Evolutionary conservation across 2,888 invertebrate genomes (phyloP), one percentile per base, ranked within the genome.

Genomic region (Oligia fasciuncula): DNA sequence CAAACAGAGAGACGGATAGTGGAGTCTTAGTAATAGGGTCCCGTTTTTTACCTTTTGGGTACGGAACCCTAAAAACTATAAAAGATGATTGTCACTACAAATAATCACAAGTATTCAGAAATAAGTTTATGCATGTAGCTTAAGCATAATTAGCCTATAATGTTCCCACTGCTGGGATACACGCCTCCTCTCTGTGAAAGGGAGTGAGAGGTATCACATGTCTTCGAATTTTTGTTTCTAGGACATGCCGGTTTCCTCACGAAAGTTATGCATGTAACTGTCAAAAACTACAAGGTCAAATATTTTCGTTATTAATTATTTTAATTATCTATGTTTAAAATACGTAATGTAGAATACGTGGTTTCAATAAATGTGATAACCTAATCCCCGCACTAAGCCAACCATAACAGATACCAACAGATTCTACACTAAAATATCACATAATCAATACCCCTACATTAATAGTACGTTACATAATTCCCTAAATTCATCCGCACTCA

Each of bases 401-500:
- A 49, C 19, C 19, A 40, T 4, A 60, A n/a, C n/a, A n/a, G 13
- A 60, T 62, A 29, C 46, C 8, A 35, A 6, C 14, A 62, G 23
- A 63, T 19, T 35, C 23, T 0, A 2, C 14, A 67, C 23, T n/a
- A 17, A 67, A 70, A 46, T 40, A 17, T 3, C n/a, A 54, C 19
- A 46, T 23, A 63, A 72, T 79, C 23, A 43, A 60, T 63, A 43
- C 13, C 49, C 29, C 29, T 17, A 65, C 40, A 73, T 54, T 14
- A 57, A 65, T 81, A 63, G 43, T 62, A 51, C 67, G 73, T 73
- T 73, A 85, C 73, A 79, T 65, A 74, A 76, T 82, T 67, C 76
- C 57, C 35, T 49, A 46, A 78, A 72, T 71, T 66, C 60, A 71
- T 73, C 77, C 79, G 54, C 76, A 79, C 84, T 86, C 83, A 81